A percentile compares a stretch with the other conserved stretches of the same genome.
These are phyloP conservation scores for Suricata suricatta DNA, from an alignment of 2,113 vertebrate species.

Conservation along the genomic window DNA sequence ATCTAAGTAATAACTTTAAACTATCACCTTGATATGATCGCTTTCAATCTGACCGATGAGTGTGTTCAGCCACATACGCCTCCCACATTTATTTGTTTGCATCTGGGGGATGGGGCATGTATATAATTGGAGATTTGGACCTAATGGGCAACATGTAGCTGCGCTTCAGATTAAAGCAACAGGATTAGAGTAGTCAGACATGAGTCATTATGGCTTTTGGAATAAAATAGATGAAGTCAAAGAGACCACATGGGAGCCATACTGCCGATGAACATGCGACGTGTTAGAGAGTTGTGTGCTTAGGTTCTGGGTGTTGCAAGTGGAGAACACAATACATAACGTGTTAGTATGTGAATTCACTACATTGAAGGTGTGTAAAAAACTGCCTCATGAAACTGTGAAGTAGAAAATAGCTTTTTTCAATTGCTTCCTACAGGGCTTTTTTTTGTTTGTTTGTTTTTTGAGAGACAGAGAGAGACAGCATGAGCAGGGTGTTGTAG, in stretches of 20 bases:
- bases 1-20: neutral
- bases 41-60: neutral
- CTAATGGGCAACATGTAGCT: neutral
- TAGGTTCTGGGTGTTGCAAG: neutral
- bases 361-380: neutral
- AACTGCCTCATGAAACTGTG: neutral
- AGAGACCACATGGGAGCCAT: neutral
- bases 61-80: neutral
- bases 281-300: neutral
- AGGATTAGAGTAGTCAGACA: neutral
- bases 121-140: neutral
- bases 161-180: neutral
- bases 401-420: neutral
- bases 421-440: no score
- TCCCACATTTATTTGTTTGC: neutral
- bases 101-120: neutral
- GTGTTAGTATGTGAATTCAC: neutral
- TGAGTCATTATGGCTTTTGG: neutral
- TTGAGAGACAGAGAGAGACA: no score
- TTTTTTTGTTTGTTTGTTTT: neutral
- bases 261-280: neutral
- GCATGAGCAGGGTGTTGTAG: no score
- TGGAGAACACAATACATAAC: neutral
- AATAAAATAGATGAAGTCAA: neutral
- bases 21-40: neutral